A percentile compares a stretch with the other conserved stretches of the same genome.
These are phyloP conservation scores for Orbicella faveolata DNA, from an alignment of 64 coral and sea anemone genomes.

Conservation along the genomic window DNA sequence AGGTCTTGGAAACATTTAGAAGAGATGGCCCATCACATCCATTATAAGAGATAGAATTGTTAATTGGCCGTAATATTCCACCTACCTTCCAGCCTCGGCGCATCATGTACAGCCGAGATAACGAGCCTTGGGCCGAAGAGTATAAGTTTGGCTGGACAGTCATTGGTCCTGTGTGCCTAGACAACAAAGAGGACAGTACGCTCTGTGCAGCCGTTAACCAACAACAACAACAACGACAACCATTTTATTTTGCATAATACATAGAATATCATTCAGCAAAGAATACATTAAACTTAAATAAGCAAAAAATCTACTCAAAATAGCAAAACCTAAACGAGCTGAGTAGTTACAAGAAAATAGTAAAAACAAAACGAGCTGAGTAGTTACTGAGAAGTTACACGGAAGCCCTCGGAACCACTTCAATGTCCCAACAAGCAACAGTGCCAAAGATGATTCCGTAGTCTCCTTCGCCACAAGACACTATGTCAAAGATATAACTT, in stretches of 20 bases:
- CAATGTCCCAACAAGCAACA: background rate
- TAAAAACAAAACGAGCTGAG: too few relatives aligned
- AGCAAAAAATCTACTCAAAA: too few relatives aligned
- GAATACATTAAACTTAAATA: too few relatives aligned
- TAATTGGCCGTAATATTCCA: constrained; percentile 41
- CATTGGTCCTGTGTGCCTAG: constrained; percentile 40
- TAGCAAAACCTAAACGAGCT: too few relatives aligned
- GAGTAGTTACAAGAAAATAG: too few relatives aligned
- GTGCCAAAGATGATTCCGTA: background rate
- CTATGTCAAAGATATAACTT: background rate
- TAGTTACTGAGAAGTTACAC: background rate
- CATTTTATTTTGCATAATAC: too few relatives aligned
- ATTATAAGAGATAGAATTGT: constrained; percentile 28
- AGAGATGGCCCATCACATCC: constrained; percentile 30
- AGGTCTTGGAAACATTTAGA: constrained; percentile 28
- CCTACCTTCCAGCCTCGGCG: constrained; percentile 19
- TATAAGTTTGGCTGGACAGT: constrained; percentile 61
- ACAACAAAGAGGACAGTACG: constrained; percentile 12
- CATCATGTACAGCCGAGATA: constrained; percentile 6
- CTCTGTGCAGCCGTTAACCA: constrained; percentile 28
- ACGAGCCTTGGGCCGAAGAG: constrained; percentile 55
- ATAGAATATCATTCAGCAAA: too few relatives aligned
- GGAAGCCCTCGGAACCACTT: constrained; percentile 8
- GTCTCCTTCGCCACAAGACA: background rate
- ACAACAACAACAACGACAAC: too few relatives aligned